Base-by-base conservation (phyloP, 1,140 invertebrate genomes). In the Sinella curviseta region DNA sequence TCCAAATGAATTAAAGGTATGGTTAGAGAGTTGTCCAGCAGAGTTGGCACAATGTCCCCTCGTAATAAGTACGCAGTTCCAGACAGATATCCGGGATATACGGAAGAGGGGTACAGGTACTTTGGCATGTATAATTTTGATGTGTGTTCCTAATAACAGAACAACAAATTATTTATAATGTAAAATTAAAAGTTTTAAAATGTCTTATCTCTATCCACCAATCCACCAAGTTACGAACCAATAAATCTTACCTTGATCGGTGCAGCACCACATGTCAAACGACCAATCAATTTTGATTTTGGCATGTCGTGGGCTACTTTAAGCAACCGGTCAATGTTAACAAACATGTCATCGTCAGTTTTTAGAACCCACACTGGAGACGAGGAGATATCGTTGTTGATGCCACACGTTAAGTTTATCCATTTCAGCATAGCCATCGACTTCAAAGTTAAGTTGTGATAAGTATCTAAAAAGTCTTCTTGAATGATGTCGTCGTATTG, bases 361-460 rank as follows among this genome's bases (percentile, higher is more conserved):
- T 90, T 90, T 67, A 90, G 84, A 48, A 89, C 82, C 81, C 85
- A 88, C 33, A 85, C 76, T 2, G 76, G 76, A 60, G 82, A 77
- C 12, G 67, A 76, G 8, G 77, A 81, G 24, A 78, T 80, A 80
- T 24, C 77, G 65, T 73, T 24, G 76, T 78, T 75, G 28, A 78
- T 12, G 24, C 60, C 77, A 73, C 81, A 84, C 28, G 78, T 84
- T 30, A 82, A 54, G 31, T 84, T 83, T 4, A 85, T 84, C 91
- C 94, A 94, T 86, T 96, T 95, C 57, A 97, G 86, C 86, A 95
- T 90, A 90, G 95, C 92, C 20, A 95, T 90, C 24, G 93, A 94
- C 86, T 98, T 98, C 8, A 97, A 86, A 0, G 95, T 97, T 74
- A 98, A 88, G 90, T 98, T 98, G 85, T 95, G 94, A 86, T 98